Evolutionary conservation across 1,140 invertebrate genomes (phyloP).

Genomic region (Drosophila equinoxialis): DNA sequence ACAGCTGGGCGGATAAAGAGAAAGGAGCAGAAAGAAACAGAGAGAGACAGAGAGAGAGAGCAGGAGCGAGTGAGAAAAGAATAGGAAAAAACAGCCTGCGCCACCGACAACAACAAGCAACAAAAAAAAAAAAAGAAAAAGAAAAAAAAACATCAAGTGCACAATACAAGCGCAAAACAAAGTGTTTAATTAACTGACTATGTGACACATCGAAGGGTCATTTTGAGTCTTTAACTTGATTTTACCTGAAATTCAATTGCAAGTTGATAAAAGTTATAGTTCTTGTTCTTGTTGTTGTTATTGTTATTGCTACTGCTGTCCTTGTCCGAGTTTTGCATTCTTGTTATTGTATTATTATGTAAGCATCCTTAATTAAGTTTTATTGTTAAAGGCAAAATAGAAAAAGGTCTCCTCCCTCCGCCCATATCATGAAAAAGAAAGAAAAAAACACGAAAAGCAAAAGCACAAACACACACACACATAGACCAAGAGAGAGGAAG

Average conservation of each 20-base stretch:
- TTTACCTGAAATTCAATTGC: background rate
- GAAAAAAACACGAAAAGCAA: slow-evolving; percentile 5
- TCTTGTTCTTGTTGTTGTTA: slow-evolving; percentile 19
- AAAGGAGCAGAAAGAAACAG: background rate
- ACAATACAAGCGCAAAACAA: background rate
- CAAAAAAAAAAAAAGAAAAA: background rate
- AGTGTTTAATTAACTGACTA: background rate
- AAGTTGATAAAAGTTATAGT: background rate
- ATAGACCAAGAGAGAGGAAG: background rate
- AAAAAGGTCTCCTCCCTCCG: slow-evolving; percentile 19
- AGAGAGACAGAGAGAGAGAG: slow-evolving; percentile 3
- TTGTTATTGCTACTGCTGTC: slow-evolving; percentile 9
- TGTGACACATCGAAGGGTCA: too few relatives aligned
- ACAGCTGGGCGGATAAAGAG: background rate
- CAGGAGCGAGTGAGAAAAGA: background rate
- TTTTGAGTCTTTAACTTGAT: too few relatives aligned
- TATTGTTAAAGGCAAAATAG: slow-evolving; percentile 59
- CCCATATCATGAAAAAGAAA: slow-evolving; percentile 4
- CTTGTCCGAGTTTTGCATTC: slow-evolving; percentile 23
- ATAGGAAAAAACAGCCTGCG: background rate
- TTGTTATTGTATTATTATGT: slow-evolving; percentile 62
- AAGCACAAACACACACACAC: background rate
- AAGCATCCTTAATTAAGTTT: slow-evolving; percentile 64
- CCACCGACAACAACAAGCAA: background rate
- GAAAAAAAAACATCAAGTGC: background rate